These are phyloP conservation scores for Ptilorrhoa leucosticta DNA, from an alignment of 2,113 vertebrate genomes.

Conservation along the genomic window DNA sequence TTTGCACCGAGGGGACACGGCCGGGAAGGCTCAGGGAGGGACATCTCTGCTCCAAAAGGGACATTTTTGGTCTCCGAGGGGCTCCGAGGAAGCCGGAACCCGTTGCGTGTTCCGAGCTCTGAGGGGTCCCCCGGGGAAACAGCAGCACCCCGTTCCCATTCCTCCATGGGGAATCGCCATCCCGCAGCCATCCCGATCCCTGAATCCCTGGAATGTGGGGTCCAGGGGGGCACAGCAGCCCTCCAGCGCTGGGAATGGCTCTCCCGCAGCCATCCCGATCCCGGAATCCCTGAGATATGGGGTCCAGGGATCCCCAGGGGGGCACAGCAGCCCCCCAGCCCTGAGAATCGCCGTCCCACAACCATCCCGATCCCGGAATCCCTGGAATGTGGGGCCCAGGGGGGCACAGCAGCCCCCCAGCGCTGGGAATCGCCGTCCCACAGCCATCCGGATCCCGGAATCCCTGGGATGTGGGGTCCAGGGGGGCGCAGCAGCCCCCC, in stretches of 20 bases:
- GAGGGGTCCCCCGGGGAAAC: neutral
- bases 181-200: fast-evolving
- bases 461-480: neutral
- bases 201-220: neutral
- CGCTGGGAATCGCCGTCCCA: fast-evolving
- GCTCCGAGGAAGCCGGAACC: neutral
- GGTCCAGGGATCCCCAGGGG: too few species aligned
- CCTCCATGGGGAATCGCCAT: fast-evolving
- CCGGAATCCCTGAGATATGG: neutral
- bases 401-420: neutral
- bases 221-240: neutral
- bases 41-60: fast-evolving
- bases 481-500: too few species aligned
- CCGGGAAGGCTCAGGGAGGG: fast-evolving
- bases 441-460: neutral
- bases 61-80: neutral
- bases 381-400: neutral
- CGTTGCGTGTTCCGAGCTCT: neutral
- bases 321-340: fast-evolving
- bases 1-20: fast-evolving
- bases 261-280: neutral
- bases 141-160: fast-evolving
- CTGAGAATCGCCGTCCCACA: fast-evolving
- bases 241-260: fast-evolving
- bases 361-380: neutral